Evolutionary conservation across 2,888 invertebrate genomes (phyloP).

Genomic region (Meandrusa payeni): DNA sequence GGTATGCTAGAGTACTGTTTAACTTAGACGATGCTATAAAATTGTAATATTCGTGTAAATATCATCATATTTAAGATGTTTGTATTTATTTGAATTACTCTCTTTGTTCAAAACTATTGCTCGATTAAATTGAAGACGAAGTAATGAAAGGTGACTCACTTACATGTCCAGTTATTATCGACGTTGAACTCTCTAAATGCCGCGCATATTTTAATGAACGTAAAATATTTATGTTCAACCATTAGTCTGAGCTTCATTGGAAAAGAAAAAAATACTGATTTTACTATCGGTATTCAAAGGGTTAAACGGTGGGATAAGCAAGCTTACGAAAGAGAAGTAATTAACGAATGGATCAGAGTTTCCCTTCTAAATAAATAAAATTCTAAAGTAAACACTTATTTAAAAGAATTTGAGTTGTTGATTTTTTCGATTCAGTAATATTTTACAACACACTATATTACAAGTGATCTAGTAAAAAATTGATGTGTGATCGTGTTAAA

Average conservation of each 20-base stretch:
- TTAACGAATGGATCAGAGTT: constrained; percentile 43
- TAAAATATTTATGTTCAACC: constrained; percentile 50
- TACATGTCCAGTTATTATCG: constrained; percentile 16
- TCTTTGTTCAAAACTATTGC: background rate
- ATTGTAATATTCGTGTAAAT: too few species aligned
- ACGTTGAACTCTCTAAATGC: constrained; percentile 39
- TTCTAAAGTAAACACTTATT: too few species aligned
- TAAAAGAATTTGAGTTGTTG: too few species aligned
- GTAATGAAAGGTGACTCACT: constrained; percentile 17
- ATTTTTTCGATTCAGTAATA: too few species aligned
- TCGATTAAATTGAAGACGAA: constrained; percentile 17
- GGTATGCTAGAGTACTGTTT: too few species aligned
- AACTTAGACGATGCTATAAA: too few species aligned
- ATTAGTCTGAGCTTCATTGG: constrained; percentile 46
- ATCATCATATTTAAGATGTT: too few species aligned
- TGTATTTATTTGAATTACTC: background rate
- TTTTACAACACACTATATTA: too few species aligned
- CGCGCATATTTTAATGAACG: constrained; percentile 49
- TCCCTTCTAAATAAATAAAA: constrained; percentile 46
- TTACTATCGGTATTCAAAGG: constrained; percentile 46
- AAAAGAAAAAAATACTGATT: constrained; percentile 38
- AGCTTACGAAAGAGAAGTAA: constrained; percentile 41
- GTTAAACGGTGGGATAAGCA: constrained; percentile 42
- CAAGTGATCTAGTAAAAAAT: too few species aligned
- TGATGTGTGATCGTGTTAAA: too few species aligned